These are phyloP conservation scores for Plusia festucae DNA, from an alignment of 2,888 invertebrate species.

Conservation along the genomic window DNA sequence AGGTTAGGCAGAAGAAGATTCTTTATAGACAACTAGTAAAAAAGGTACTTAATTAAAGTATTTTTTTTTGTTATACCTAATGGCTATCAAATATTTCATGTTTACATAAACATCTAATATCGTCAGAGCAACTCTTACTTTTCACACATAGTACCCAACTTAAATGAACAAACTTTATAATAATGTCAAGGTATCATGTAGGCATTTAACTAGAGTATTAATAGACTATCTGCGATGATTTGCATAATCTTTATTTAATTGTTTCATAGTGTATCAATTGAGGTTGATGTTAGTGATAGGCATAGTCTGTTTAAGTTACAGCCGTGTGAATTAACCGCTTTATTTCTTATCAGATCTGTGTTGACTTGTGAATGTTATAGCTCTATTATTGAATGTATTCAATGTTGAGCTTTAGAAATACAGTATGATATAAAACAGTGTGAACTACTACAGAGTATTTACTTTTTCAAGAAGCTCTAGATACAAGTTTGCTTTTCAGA, in stretches of 20 bases:
- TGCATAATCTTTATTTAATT: slow-evolving; percentile 77
- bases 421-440: neutral
- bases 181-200: slow-evolving; percentile 73
- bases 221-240: slow-evolving; percentile 64
- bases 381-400: slow-evolving; percentile 6
- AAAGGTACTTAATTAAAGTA: too few species aligned
- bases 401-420: too few species aligned
- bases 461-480: neutral
- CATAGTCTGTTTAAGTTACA: slow-evolving; percentile 11
- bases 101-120: too few species aligned
- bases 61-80: too few species aligned
- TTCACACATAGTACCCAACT: neutral
- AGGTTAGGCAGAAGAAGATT: too few species aligned
- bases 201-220: slow-evolving; percentile 56
- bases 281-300: slow-evolving; percentile 57
- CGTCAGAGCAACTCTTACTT: too few species aligned
- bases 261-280: slow-evolving; percentile 60
- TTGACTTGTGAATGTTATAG: slow-evolving; percentile 17
- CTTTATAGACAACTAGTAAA: too few species aligned
- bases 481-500: neutral
- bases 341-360: slow-evolving; percentile 33
- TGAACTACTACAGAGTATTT: neutral
- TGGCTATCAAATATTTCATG: too few species aligned
- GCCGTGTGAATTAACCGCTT: slow-evolving; percentile 32
- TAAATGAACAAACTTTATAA: slow-evolving; percentile 16